phyloP scores from a whole-genome alignment of 2,888 invertebrate genomes.

The Malthinus seriepunctatus region DNA sequence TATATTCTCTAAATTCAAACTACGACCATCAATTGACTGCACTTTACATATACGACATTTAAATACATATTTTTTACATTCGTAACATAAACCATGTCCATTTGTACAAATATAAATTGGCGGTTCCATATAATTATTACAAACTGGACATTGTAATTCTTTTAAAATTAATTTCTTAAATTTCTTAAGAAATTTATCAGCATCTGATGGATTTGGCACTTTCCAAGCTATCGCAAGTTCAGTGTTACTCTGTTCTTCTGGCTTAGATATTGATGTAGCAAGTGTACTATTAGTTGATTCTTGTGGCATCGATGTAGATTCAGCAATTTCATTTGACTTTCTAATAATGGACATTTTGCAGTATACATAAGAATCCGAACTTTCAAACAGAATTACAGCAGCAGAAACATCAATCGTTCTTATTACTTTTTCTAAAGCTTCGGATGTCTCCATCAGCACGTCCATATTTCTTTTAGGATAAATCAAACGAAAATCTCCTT shows the following conservation, averaged over 20 bases:
- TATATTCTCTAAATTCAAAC: slow-evolving; percentile 7
- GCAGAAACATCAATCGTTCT: slow-evolving; percentile 17
- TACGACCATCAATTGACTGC: neutral
- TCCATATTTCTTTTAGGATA: slow-evolving; percentile 15
- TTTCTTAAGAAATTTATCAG: no score
- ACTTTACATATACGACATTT: slow-evolving; percentile 12
- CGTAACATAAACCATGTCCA: slow-evolving; percentile 12
- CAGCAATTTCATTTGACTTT: slow-evolving; percentile 16
- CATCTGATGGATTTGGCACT: neutral
- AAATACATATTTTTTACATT: slow-evolving; percentile 7
- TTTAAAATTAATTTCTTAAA: neutral
- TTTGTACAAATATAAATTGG: slow-evolving; percentile 13
- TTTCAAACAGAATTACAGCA: slow-evolving; percentile 11
- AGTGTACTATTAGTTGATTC: neutral
- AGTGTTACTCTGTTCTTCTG: no score
- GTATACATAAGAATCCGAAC: slow-evolving; percentile 5
- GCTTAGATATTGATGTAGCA: no score
- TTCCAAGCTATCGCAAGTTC: no score
- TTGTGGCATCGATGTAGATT: slow-evolving; percentile 1
- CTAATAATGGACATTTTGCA: slow-evolving; percentile 20
- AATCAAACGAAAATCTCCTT: slow-evolving; percentile 21
- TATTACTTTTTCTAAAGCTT: slow-evolving; percentile 14
- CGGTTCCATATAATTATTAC: slow-evolving; percentile 10
- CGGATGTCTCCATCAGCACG: slow-evolving; percentile 6
- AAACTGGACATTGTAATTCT: slow-evolving; percentile 13